Percentiles rank a stretch among this genome's conserved stretches.
Conservation (phyloP, 2,113 vertebrate species). For the Brachyhypopomus occidentalis region DNA sequence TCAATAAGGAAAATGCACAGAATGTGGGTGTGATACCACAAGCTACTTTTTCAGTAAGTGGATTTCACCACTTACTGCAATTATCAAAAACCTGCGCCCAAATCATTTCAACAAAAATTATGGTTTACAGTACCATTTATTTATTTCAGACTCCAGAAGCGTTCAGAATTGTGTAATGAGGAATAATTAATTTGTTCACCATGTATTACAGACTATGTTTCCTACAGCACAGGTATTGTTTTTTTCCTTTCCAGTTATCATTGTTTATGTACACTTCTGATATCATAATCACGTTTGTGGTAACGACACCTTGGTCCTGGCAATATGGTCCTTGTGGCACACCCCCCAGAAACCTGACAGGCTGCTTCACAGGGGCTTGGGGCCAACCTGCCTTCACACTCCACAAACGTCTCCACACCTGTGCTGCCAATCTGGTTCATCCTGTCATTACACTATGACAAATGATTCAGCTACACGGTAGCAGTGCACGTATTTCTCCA, state of each 20-base stretch:
- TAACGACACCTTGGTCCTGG: constrained; percentile 18
- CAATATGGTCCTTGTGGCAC: constrained; percentile 22
- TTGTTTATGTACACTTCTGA: not conserved
- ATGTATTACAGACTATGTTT: not conserved
- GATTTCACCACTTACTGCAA: not conserved
- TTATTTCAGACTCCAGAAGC: not conserved
- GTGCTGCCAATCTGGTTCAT: constrained; percentile 28
- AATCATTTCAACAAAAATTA: not conserved
- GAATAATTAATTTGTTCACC: not conserved
- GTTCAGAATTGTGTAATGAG: not conserved
- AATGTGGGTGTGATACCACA: not conserved
- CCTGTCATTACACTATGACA: not conserved
- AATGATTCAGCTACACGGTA: not conserved
- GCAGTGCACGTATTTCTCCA: not conserved
- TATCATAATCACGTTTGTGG: constrained; percentile 9
- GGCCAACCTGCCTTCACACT: constrained; percentile 16
- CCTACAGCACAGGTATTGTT: not conserved
- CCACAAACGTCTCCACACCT: constrained; percentile 25
- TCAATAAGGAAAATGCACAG: constrained; percentile 7
- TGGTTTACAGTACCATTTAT: not conserved
- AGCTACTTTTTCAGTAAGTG: constrained; percentile 24
- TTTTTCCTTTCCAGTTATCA: not conserved
- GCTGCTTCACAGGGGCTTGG: constrained; percentile 1
- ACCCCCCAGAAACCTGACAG: constrained; percentile 1
- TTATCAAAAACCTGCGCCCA: constrained; percentile 4